Evolutionary conservation across 2,797 vertebrate genomes (phyloP).

Genomic region (Neosilurus hyrtlii): DNA sequence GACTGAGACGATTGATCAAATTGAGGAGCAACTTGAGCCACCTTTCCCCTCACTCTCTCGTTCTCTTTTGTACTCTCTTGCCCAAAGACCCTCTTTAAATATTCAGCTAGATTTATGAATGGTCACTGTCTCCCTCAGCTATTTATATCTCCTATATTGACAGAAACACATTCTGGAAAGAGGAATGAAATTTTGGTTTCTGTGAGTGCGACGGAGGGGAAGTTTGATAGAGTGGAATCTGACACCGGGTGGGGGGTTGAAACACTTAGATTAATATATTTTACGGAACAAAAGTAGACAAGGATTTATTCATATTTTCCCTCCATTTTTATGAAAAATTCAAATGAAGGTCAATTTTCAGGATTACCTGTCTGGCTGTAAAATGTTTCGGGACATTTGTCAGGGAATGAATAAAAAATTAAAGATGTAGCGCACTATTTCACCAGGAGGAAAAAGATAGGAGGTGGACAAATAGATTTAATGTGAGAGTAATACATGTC

Average conservation of each 20-base stretch:
- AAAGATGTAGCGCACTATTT: conserved; percentile 47
- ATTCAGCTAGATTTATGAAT: conserved; percentile 80
- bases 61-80: conserved; percentile 54
- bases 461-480: conserved; percentile 29
- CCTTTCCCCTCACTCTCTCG: conserved; percentile 49
- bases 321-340: conserved; percentile 60
- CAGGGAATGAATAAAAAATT: conserved; percentile 56
- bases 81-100: conserved; percentile 78
- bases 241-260: conserved; percentile 51
- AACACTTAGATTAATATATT: conserved; percentile 61
- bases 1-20: conserved; percentile 78
- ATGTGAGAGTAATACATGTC: background rate
- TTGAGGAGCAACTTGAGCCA: conserved; percentile 71
- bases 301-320: conserved; percentile 63
- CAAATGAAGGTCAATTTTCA: conserved; percentile 60
- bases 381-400: conserved; percentile 52
- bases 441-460: conserved; percentile 22
- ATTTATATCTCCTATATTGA: conserved; percentile 75
- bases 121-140: conserved; percentile 70
- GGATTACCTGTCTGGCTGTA: conserved; percentile 55
- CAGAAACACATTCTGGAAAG: conserved; percentile 68
- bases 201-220: conserved; percentile 55
- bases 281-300: conserved; percentile 62
- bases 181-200: conserved; percentile 63
- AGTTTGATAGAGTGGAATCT: conserved; percentile 60